Base-by-base conservation (phyloP, 2,113 vertebrate genomes). In the Chauna torquata region DNA sequence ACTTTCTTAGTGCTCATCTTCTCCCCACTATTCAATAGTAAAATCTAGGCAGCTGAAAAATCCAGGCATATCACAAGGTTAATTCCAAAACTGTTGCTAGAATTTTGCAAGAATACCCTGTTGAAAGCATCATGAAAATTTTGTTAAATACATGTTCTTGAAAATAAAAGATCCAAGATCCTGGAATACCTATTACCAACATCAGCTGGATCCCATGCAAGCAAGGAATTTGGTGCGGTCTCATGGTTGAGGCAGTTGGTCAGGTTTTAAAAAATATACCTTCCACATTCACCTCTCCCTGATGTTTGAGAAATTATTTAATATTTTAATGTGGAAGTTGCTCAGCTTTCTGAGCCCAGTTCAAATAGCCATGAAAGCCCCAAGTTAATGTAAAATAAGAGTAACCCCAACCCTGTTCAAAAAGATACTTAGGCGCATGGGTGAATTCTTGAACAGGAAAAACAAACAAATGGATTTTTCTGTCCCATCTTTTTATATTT, bases 381-480 rank as follows among this genome's bases (percentile, higher is more conserved):
- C 27, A 11, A 4, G 28, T 23, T 24, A 11, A 32, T 2, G 8
- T 3, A 8, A 82, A 52, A 16, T 42, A 49, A 57, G 34, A 93
- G 36, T 42, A 79, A n/a, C 16, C 16, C 34, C 32, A 45, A 12
- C 2, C 50, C 12, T 74, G 3, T 18, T 59, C 28, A 27, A 45
- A 36, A 86, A 8, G 17, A 23, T 6, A 2, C 9, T 61, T 8
- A 4, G 36, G n/a, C 6, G 27, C 14, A 0, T 1, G 10, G 16
- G n/a, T 66, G 75, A 54, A 16, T 24, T 77, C n/a, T 27, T 47
- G 30, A 65, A 36, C 0, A 16, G 25, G 19, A 36, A 76, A 15
- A 4, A 25, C 0, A 1, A 70, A 34, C 23, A 62, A 40, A 1
- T 19, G 4, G 20, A 7, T 50, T 9, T 9, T 70, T 72, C 71